Evolutionary conservation across 2,888 invertebrate genomes (phyloP), one percentile per base, ranked within the genome.

Genomic region (Stenchaetothrips biformis): DNA sequence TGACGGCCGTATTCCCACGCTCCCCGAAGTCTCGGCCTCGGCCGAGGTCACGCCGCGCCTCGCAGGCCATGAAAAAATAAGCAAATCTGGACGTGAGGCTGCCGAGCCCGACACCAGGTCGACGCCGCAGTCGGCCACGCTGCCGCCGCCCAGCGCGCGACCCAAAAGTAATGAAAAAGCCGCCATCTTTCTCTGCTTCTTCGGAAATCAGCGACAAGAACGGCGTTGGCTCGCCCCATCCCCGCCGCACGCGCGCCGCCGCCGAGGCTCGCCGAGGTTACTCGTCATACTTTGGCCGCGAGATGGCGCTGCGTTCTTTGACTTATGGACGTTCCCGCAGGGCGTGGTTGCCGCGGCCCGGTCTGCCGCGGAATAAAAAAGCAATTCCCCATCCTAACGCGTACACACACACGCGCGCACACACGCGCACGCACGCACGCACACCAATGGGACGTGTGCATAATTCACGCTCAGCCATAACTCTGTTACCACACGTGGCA

Each of bases 381-480:
- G 67, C 67, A 74, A 74, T 74, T 74, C 67, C 37, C 37, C 37
- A 37, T 37, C 37, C 37, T 37, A 1, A 37, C 37, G 37, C 37
- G 37, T 37, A 37, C 67, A 25, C 67, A 8, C 67, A 18, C 59
- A 53, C 53, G 13, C 13, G 13, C 53, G 1, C 13, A 53, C 53
- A 53, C 11, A 53, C 53, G 13, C 53, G 13, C 16, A 6, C 53
- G 53, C 53, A 16, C 53, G 11, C 53, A 18, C 53, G 13, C 53
- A 18, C 53, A 25, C 25, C 7, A 11, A 21, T 7, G 11, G 67
- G 2, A 25, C 67, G 67, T 74, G 67, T 74, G 67, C 67, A 74
- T 74, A 74, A 74, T 74, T 74, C 67, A 74, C 67, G 25, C 67
- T 21, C 67, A 74, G 25, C 67, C 67, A 74, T 74, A 74, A 74